These are phyloP conservation scores for Nephila pilipes DNA, from an alignment of 1,140 invertebrate genomes.

Conservation along the genomic window DNA sequence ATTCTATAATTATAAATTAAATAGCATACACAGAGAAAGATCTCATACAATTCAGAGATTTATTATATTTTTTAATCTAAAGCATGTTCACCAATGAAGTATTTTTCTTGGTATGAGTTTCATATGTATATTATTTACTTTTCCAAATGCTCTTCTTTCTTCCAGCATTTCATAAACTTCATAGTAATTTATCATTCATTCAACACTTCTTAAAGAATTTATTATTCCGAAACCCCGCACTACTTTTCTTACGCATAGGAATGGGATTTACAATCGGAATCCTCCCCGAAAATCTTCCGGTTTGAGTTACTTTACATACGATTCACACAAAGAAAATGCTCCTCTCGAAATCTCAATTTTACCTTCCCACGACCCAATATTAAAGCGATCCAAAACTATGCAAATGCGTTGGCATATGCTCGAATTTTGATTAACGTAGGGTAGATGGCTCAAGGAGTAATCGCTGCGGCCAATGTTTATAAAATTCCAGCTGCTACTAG, in stretches of 20 bases:
- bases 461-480: conserved; percentile 73
- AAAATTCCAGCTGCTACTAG: conserved; percentile 64
- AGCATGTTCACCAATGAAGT: no score
- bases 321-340: conserved; percentile 6
- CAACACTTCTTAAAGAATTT: no score
- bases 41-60: no score
- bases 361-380: conserved; percentile 41
- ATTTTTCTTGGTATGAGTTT: no score
- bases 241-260: neutral
- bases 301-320: neutral
- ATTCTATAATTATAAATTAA: no score
- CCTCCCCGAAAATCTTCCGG: neutral
- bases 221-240: no score
- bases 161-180: no score
- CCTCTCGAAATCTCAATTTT: conserved; percentile 23
- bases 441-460: conserved; percentile 21
- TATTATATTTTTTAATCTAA: no score
- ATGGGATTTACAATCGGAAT: neutral
- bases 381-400: conserved; percentile 64
- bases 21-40: no score
- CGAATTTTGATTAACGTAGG: conserved; percentile 72
- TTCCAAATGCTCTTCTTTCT: no score
- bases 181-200: no score
- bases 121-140: no score
- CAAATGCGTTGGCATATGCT: conserved; percentile 54